Base-by-base conservation (phyloP, 2,113 vertebrate species). In the Microcebus griseorufus region DNA sequence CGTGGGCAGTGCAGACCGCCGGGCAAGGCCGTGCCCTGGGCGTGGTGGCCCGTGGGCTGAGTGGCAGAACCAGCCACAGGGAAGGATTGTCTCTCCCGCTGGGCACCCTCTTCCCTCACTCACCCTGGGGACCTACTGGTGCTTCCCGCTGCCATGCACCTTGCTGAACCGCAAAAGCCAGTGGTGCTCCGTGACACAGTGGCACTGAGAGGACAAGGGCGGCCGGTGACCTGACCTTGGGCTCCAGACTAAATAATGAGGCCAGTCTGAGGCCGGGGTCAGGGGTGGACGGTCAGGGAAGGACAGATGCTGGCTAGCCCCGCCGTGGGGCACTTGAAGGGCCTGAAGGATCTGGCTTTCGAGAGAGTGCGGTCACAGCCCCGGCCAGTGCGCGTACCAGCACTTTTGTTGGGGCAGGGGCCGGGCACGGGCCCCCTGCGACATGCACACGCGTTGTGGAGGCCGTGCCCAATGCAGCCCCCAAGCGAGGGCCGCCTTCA, bases 391-490 rank as follows among this genome's bases (percentile, higher is more conserved):
- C 39, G 11, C 25, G 4, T 64, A 25, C 32, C 4, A 37, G 51
- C 14, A 42, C 22, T 89, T 73, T 69, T 3, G 25, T 16, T 48
- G 27, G 22, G 25, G 16, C 58, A 32, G n/a, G 17, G 0, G 0
- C 58, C 25, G 58, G 29, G 23, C 14, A 12, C 0, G 7, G 32
- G n/a, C 32, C 64, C n/a, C 4, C 4, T 2, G 11, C 37, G 23
- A 16, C 1, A 0, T 5, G 0, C 58, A 27, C 4, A 1, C 45
- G 45, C 45, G 45, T 0, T 9, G 11, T 0, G 1, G 14, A 11
- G 23, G 9, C 0, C 18, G 0, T 67, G 39, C 29, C 16, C 4
- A 29, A 8, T 7, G 64, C 29, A 58, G n/a, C 67, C 13, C 39
- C 34, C 9, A 3, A 51, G 58, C n/a, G 23, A 69, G 48, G 29